phyloP scores from a whole-genome alignment of 2,113 vertebrate genomes.

The Gobiocypris rarus region DNA sequence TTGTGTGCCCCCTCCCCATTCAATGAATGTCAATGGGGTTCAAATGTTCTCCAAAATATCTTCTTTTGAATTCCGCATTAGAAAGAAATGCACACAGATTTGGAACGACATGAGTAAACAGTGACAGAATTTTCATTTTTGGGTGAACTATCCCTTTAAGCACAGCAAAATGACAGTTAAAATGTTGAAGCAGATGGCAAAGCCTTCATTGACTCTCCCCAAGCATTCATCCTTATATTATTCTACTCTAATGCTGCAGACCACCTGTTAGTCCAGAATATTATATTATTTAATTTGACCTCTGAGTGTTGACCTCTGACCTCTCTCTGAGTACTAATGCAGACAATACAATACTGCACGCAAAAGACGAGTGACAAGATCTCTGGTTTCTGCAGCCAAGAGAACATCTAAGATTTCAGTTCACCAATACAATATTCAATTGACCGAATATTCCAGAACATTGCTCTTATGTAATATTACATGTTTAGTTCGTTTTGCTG shows the following conservation, averaged over 20 bases:
- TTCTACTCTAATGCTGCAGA: conserved; percentile 23
- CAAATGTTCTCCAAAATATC: neutral
- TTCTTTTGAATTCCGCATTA: neutral
- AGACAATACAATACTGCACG: neutral
- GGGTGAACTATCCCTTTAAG: neutral
- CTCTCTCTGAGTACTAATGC: conserved; percentile 1
- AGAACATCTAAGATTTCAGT: neutral
- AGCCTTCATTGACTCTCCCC: neutral
- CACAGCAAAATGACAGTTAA: conserved; percentile 31
- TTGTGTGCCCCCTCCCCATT: too few relatives aligned
- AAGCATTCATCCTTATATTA: conserved; percentile 32
- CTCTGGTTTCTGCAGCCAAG: neutral
- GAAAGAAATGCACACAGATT: neutral
- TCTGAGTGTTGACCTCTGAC: conserved; percentile 42
- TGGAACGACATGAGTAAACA: neutral
- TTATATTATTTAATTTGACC: conserved; percentile 51
- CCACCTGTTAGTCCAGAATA: conserved; percentile 58
- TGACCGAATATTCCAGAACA: neutral
- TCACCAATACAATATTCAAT: neutral
- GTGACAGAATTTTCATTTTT: neutral
- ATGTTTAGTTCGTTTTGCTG: neutral
- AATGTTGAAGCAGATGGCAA: conserved; percentile 53
- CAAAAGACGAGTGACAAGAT: neutral
- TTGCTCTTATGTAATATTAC: neutral
- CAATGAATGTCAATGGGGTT: too few relatives aligned